Conservation (phyloP, 2,797 vertebrate genomes). For the Anguilla pacifica region DNA sequence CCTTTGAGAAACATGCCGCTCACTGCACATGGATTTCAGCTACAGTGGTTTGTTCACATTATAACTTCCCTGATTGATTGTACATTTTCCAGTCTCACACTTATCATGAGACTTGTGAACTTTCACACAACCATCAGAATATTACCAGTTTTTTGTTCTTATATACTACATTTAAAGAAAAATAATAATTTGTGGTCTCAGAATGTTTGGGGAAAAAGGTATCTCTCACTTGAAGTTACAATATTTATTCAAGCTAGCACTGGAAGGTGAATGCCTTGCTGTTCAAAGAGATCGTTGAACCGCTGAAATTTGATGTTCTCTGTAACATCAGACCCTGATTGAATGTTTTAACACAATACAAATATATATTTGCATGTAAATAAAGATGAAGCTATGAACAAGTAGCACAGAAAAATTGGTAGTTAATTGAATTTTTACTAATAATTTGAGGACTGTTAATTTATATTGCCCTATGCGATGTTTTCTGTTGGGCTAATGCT, state of each 20-base stretch:
- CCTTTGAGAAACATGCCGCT: background rate
- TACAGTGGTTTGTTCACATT: background rate
- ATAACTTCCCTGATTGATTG: background rate
- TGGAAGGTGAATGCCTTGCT: conserved; percentile 48
- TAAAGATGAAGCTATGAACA: conserved; percentile 56
- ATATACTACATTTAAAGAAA: background rate
- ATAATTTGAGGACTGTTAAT: conserved; percentile 65
- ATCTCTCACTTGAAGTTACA: conserved; percentile 61
- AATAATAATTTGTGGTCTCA: conserved; percentile 41
- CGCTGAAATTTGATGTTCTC: conserved; percentile 42
- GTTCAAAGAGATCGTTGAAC: conserved; percentile 51
- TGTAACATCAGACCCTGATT: conserved; percentile 19
- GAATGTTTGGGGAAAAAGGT: conserved; percentile 46
- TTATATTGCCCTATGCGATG: conserved; percentile 71
- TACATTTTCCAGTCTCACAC: background rate
- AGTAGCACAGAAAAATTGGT: conserved; percentile 50
- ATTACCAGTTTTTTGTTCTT: background rate
- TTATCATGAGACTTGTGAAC: conserved; percentile 6
- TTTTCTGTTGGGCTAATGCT: conserved; percentile 64
- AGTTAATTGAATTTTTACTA: conserved; percentile 45
- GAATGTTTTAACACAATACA: conserved; percentile 28
- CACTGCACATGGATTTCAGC: background rate
- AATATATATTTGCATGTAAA: conserved; percentile 57
- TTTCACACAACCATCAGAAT: background rate
- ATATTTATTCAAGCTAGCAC: conserved; percentile 52